Conservation (phyloP, 2,113 vertebrate species). For the Spilogale gracilis region DNA sequence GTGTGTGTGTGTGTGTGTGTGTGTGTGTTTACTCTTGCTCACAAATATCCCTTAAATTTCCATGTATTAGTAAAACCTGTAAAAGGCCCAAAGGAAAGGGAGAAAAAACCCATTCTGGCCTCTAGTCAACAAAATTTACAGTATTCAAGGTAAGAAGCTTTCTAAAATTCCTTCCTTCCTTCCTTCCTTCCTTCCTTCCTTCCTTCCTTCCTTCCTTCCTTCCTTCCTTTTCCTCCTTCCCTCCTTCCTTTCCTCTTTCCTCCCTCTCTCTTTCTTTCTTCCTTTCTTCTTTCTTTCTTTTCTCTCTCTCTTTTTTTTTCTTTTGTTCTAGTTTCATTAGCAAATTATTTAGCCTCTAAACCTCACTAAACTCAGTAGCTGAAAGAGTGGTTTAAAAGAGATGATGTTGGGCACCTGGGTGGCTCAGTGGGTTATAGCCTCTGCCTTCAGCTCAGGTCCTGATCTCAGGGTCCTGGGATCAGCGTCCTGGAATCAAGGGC, state of each 20-base stretch:
- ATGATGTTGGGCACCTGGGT: not conserved
- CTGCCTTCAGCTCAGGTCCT: too few species aligned
- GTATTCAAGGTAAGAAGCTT: not conserved
- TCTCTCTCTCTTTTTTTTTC: not conserved
- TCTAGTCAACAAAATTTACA: not conserved
- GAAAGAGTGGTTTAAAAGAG: not conserved
- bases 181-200: not conserved
- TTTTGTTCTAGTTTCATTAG: not conserved
- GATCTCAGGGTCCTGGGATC: too few species aligned
- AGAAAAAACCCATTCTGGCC: not conserved
- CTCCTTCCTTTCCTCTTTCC: rapidly evolving
- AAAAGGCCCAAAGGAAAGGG: not conserved
- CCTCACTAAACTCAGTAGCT: not conserved
- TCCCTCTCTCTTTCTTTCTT: rapidly evolving
- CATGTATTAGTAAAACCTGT: not conserved
- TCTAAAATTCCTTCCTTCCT: not conserved
- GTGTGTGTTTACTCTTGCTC: not conserved
- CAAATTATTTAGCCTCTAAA: not conserved
- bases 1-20: too few species aligned
- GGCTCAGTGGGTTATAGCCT: too few species aligned
- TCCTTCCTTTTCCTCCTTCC: too few species aligned
- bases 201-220: not conserved
- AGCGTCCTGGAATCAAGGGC: too few species aligned
- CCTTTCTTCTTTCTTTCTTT: too few species aligned
- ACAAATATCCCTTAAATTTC: not conserved